Evolutionary conservation across 2,113 vertebrate species (phyloP).

Genomic region (Neomonachus schauinslandi): DNA sequence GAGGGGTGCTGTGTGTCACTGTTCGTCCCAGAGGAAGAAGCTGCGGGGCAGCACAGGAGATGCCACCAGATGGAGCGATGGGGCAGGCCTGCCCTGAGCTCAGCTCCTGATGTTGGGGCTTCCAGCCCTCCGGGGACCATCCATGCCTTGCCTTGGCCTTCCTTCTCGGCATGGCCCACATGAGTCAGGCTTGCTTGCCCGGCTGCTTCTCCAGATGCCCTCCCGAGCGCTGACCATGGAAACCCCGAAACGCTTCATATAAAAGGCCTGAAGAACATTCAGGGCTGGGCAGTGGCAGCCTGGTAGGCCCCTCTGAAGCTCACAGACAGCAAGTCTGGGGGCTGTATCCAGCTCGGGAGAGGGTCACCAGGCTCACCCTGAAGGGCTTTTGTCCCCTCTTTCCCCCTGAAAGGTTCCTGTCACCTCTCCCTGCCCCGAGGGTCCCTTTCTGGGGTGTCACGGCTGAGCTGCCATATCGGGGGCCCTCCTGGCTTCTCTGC

Average conservation of each 20-base stretch:
- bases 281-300: neutral
- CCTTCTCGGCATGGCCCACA: neutral
- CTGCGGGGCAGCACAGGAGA: neutral
- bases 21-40: neutral
- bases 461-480: neutral
- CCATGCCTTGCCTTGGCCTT: neutral
- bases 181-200: neutral
- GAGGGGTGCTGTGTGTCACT: neutral
- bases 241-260: neutral
- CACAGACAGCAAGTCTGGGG: neutral
- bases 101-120: neutral
- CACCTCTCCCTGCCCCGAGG: neutral
- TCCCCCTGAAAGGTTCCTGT: neutral
- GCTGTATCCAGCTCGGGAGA: neutral
- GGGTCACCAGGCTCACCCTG: neutral
- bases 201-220: neutral
- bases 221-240: neutral
- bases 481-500: neutral
- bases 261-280: neutral
- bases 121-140: rapidly evolving
- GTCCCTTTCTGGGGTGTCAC: neutral
- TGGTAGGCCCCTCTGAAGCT: neutral
- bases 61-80: rapidly evolving
- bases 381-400: neutral
- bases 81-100: neutral